These are phyloP conservation scores for Agrotis segetum DNA, from an alignment of 2,888 invertebrate genomes.

Conservation along the genomic window DNA sequence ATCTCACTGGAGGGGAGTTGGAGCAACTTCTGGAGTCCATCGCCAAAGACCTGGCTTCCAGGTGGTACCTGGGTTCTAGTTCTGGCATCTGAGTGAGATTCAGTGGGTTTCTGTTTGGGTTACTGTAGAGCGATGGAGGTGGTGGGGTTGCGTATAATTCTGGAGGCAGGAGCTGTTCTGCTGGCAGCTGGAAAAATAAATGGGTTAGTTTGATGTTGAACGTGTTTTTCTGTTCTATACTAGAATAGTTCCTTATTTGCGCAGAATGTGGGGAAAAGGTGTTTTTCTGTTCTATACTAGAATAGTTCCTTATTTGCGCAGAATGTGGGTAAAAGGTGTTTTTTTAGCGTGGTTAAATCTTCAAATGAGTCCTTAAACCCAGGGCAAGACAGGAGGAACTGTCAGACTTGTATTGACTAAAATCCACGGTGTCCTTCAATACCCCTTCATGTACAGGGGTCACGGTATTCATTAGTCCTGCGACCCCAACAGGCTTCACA, in stretches of 20 bases:
- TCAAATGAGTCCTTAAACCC: too few species aligned
- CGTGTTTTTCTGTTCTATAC: too few species aligned
- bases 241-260: too few species aligned
- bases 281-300: too few species aligned
- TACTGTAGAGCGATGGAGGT: constrained; percentile 82
- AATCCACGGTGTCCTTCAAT: too few species aligned
- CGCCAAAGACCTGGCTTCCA: constrained; percentile 68
- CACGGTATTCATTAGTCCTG: too few species aligned
- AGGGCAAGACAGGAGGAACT: too few species aligned
- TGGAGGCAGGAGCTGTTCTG: constrained; percentile 86
- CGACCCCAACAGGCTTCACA: too few species aligned
- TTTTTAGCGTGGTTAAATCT: too few species aligned
- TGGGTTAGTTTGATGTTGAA: neutral
- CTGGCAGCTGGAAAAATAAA: constrained; percentile 77
- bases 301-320: neutral
- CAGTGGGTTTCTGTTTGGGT: constrained; percentile 80
- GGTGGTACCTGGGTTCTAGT: constrained; percentile 76
- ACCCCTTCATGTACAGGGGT: too few species aligned
- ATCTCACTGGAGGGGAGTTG: constrained; percentile 84
- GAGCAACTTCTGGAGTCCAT: constrained; percentile 80
- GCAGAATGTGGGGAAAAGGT: too few species aligned
- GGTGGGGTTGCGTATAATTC: constrained; percentile 82
- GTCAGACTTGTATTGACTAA: too few species aligned
- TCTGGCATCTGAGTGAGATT: constrained; percentile 84
- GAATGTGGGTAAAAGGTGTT: neutral